Conservation (phyloP, 2,888 invertebrate genomes). For the Lasioglossum calceatum region DNA sequence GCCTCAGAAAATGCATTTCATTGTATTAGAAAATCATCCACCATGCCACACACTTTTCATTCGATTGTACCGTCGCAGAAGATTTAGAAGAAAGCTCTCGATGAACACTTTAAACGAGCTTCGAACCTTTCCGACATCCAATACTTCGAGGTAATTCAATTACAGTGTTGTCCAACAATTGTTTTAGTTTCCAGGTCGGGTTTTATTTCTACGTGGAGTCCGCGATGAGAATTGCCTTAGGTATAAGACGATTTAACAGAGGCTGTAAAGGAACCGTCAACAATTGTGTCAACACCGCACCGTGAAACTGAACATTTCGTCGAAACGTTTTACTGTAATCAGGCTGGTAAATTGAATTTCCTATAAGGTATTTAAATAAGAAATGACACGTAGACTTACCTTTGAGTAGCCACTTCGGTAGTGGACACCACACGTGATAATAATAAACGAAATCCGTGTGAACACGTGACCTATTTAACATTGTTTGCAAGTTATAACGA, state of each 20-base stretch:
- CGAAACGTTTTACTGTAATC: background rate
- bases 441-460: background rate
- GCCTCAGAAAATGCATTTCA: too few relatives aligned
- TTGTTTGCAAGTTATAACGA: background rate
- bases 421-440: background rate
- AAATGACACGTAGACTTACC: background rate
- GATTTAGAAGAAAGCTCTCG: too few relatives aligned
- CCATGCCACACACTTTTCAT: too few relatives aligned
- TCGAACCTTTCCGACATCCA: background rate
- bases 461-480: background rate
- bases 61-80: too few relatives aligned
- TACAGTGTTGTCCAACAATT: background rate
- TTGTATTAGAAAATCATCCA: too few relatives aligned
- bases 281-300: background rate
- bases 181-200: background rate
- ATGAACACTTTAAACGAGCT: too few relatives aligned
- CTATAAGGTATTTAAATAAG: background rate
- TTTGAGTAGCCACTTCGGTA: background rate
- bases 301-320: background rate
- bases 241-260: background rate
- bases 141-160: background rate
- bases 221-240: background rate
- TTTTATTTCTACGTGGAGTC: background rate
- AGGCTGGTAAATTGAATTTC: background rate
- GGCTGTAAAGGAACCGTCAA: background rate